phyloP scores from a whole-genome alignment of 2,888 invertebrate species.

The Helleia helle region DNA sequence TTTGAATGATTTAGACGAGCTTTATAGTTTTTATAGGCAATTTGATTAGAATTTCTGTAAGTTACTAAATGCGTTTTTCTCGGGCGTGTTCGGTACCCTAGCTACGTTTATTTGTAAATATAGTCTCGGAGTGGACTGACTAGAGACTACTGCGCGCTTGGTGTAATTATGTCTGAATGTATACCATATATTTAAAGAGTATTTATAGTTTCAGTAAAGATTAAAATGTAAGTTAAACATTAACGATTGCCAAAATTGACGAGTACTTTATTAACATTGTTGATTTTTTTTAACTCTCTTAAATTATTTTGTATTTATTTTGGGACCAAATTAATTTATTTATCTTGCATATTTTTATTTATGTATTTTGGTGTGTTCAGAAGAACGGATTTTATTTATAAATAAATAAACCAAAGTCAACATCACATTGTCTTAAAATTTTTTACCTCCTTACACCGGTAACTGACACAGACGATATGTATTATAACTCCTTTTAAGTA shows the following conservation, averaged over 20 bases:
- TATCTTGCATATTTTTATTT: conserved; percentile 54
- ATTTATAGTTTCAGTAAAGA: conserved; percentile 61
- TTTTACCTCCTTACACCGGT: too few relatives aligned
- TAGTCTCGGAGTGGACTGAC: conserved; percentile 38
- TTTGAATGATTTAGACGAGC: conserved; percentile 52
- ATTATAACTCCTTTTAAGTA: too few relatives aligned
- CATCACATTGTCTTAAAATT: conserved; percentile 58
- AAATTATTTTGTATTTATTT: conserved; percentile 70
- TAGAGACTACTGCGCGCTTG: conserved; percentile 34
- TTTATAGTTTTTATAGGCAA: conserved; percentile 56
- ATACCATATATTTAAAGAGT: conserved; percentile 49
- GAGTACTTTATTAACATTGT: conserved; percentile 64
- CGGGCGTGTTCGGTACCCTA: conserved; percentile 47
- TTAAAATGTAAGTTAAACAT: conserved; percentile 61
- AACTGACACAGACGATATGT: too few relatives aligned
- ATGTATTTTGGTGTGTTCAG: conserved; percentile 66
- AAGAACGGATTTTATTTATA: conserved; percentile 67
- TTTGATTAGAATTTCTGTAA: conserved; percentile 24
- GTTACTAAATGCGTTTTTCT: conserved; percentile 46
- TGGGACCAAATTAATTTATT: conserved; percentile 75
- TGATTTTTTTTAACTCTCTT: conserved; percentile 57
- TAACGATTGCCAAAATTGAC: conserved; percentile 70
- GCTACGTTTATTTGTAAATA: conserved; percentile 50
- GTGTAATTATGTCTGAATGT: conserved; percentile 53
- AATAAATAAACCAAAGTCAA: conserved; percentile 73